These are phyloP conservation scores for Heliconius eleuchia DNA, from an alignment of 1,140 invertebrate genomes.

Conservation along the genomic window DNA sequence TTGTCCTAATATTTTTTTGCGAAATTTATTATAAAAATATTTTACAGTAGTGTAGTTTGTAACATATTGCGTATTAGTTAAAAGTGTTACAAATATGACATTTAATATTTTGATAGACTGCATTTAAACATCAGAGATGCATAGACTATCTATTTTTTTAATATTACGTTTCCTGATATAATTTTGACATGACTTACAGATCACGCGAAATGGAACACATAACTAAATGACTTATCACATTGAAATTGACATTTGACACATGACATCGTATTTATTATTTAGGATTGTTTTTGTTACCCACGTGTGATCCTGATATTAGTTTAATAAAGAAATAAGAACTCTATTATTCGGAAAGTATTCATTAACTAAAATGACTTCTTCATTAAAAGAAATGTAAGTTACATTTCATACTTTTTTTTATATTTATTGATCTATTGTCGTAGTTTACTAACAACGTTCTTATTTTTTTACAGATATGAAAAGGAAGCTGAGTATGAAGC, in stretches of 20 bases:
- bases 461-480: constrained; percentile 84
- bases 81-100: too few relatives aligned
- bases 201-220: background rate
- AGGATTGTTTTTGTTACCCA: background rate
- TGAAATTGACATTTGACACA: constrained; percentile 1
- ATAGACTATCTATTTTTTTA: too few relatives aligned
- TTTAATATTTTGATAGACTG: too few relatives aligned
- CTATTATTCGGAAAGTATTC: background rate
- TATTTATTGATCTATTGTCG: background rate
- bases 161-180: too few relatives aligned
- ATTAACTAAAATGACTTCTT: constrained; percentile 40
- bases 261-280: background rate
- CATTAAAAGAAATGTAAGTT: constrained; percentile 66
- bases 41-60: too few relatives aligned
- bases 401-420: constrained; percentile 10
- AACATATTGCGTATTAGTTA: too few relatives aligned
- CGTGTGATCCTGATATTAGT: background rate
- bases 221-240: background rate
- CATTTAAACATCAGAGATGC: too few relatives aligned
- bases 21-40: too few relatives aligned
- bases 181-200: background rate
- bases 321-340: background rate
- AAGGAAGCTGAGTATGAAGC: constrained; percentile 89
- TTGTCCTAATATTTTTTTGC: too few relatives aligned
- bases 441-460: background rate